phyloP scores from a whole-genome alignment of 1,140 invertebrate species.

The Condylostylus longicornis region DNA sequence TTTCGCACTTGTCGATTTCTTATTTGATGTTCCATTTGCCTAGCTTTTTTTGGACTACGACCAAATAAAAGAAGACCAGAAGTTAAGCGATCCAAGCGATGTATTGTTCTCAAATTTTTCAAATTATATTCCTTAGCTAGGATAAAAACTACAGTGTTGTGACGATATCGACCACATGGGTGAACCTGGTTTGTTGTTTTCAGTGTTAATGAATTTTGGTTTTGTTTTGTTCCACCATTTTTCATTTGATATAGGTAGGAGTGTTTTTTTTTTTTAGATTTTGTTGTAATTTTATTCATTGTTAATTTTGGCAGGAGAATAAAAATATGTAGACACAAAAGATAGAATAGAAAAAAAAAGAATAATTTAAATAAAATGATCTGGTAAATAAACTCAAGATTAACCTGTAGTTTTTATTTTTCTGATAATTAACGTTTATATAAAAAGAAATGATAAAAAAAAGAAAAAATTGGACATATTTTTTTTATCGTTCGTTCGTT shows the following conservation, averaged over 20 bases:
- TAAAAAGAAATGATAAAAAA: too few species aligned
- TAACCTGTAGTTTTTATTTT: too few species aligned
- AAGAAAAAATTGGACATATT: too few species aligned
- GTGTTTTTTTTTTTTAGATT: background rate
- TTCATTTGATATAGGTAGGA: background rate
- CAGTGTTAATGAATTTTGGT: background rate
- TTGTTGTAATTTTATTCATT: too few species aligned
- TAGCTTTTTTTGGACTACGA: slow-evolving; percentile 76
- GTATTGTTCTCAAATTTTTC: slow-evolving; percentile 84
- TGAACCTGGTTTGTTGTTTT: too few species aligned
- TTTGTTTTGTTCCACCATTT: background rate
- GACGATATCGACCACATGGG: slow-evolving; percentile 89
- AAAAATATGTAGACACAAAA: too few species aligned
- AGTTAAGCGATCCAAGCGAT: slow-evolving; percentile 81
- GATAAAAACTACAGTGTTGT: slow-evolving; percentile 93
- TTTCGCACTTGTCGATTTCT: slow-evolving; percentile 81
- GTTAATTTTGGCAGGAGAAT: too few species aligned
- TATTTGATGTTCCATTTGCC: slow-evolving; percentile 89
- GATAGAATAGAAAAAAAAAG: too few species aligned
- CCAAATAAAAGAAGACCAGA: slow-evolving; percentile 89
- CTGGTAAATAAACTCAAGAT: too few species aligned
- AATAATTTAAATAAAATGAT: too few species aligned
- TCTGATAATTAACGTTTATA: too few species aligned
- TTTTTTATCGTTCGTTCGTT: too few species aligned
- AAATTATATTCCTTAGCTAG: slow-evolving; percentile 90